Evolutionary conservation across 2,113 vertebrate species (phyloP), one percentile per base, ranked within the genome.

Genomic region (Coracopsis vasa): DNA sequence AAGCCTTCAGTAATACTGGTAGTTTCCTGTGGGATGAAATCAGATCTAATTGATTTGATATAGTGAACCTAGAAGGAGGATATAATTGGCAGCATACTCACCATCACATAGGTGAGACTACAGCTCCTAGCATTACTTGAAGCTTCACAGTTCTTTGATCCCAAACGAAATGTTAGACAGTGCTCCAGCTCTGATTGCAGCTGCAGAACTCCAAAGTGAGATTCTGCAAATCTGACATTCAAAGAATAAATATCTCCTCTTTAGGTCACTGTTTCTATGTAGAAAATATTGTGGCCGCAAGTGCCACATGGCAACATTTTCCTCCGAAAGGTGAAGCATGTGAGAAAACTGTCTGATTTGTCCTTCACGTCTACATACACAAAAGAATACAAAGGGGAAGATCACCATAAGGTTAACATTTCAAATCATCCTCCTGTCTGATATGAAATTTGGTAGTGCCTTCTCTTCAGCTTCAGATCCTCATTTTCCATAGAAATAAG

Each of bases 61-160:
- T 15, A 88, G 71, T 29, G 39, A 58, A 70, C 50, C 81, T 77
- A 47, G 84, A 14, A 92, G 44, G 69, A 80, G 24, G 10, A 89
- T 78, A 31, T 69, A 92, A 94, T 74, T 93, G 88, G 58, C 86
- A 92, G 78, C 84, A 92, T 39, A 72, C 42, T 77, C 27, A 48
- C 51, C 69, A 86, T 41, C 67, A n/a, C 35, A 90, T 58, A 58
- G 84, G 58, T 50, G 82, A 90, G 80, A 70, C 77, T 90, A 91
- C 69, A 92, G 92, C 77, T 92, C 69, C 82, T 60, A 84, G 88
- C 75, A 56, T 79, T 95, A 88, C 66, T 92, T 56, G 64, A 88
- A 80, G 86, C 83, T 88, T 85, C 33, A 58, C 45, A 53, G 33
- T 74, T 94, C 82, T 90, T 93, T 94, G 74, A 84, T 97, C 83